phyloP scores from a whole-genome alignment of 1,140 invertebrate genomes.

The Drosophila watanabei region DNA sequence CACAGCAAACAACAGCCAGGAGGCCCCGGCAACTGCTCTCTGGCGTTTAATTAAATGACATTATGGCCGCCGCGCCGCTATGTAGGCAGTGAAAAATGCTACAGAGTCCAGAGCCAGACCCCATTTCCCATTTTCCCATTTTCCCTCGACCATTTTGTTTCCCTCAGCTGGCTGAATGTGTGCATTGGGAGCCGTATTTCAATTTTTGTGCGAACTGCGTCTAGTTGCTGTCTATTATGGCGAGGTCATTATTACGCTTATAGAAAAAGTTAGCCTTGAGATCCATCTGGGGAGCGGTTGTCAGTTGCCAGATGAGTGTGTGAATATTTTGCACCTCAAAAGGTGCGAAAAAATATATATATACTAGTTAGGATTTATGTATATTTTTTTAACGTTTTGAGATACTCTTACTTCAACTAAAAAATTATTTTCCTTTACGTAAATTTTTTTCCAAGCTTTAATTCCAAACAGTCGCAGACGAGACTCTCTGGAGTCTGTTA shows the following conservation, averaged over 20 bases:
- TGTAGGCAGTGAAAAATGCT: slow-evolving; percentile 74
- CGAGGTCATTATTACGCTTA: slow-evolving; percentile 52
- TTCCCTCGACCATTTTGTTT: slow-evolving; percentile 10
- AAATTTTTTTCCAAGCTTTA: slow-evolving; percentile 28
- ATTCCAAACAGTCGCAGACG: background rate
- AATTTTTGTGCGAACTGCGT: slow-evolving; percentile 69
- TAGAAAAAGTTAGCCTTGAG: slow-evolving; percentile 49
- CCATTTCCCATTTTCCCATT: slow-evolving; percentile 40
- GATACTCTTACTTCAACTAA: background rate
- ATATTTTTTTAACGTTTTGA: background rate
- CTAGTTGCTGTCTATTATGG: slow-evolving; percentile 63
- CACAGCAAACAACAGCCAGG: slow-evolving; percentile 41
- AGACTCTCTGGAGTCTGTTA: background rate
- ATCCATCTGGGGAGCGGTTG: slow-evolving; percentile 40
- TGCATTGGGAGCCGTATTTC: slow-evolving; percentile 77
- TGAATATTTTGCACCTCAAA: slow-evolving; percentile 50
- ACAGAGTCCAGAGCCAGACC: slow-evolving; percentile 42
- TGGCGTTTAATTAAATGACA: slow-evolving; percentile 84
- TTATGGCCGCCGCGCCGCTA: slow-evolving; percentile 61
- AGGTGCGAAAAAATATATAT: slow-evolving; percentile 10
- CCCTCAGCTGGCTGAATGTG: slow-evolving; percentile 56
- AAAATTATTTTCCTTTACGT: background rate
- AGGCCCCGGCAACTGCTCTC: slow-evolving; percentile 69
- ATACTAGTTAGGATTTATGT: background rate
- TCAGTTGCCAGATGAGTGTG: slow-evolving; percentile 6